These are phyloP conservation scores for Zootoca vivipara DNA, from an alignment of 2,113 vertebrate species.

Conservation along the genomic window DNA sequence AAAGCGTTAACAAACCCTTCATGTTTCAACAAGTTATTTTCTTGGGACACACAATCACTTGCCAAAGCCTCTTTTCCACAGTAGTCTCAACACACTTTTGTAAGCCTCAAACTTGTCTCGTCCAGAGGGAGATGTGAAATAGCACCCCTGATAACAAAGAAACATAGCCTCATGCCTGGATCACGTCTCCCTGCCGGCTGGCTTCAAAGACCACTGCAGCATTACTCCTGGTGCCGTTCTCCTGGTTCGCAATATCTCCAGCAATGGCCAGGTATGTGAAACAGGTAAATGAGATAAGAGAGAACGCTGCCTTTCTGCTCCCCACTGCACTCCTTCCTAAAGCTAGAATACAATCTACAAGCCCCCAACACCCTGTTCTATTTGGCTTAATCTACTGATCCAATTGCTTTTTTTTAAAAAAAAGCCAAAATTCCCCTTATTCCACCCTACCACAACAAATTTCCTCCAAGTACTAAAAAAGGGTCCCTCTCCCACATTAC, in stretches of 20 bases:
- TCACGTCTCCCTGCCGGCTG: too few species aligned
- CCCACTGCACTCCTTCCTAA: background rate
- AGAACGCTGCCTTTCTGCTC: background rate
- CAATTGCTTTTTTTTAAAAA: background rate
- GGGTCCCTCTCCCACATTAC: background rate
- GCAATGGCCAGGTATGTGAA: background rate
- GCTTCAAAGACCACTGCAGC: too few species aligned
- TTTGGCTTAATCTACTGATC: background rate
- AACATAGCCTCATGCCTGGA: background rate
- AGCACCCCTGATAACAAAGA: background rate
- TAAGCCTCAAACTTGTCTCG: background rate
- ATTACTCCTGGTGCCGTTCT: too few species aligned
- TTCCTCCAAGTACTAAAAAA: background rate
- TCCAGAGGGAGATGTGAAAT: background rate
- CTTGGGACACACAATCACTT: background rate
- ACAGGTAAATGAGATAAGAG: background rate
- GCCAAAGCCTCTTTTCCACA: background rate
- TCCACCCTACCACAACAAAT: background rate
- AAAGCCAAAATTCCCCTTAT: background rate
- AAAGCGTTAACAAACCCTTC: background rate
- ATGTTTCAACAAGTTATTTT: background rate
- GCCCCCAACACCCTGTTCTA: background rate
- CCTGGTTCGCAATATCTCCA: too few species aligned
- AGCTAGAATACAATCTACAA: background rate
- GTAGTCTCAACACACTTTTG: background rate